These are phyloP conservation scores for Lycodopsis pacificus DNA, from an alignment of 2,797 vertebrate genomes.

Conservation along the genomic window DNA sequence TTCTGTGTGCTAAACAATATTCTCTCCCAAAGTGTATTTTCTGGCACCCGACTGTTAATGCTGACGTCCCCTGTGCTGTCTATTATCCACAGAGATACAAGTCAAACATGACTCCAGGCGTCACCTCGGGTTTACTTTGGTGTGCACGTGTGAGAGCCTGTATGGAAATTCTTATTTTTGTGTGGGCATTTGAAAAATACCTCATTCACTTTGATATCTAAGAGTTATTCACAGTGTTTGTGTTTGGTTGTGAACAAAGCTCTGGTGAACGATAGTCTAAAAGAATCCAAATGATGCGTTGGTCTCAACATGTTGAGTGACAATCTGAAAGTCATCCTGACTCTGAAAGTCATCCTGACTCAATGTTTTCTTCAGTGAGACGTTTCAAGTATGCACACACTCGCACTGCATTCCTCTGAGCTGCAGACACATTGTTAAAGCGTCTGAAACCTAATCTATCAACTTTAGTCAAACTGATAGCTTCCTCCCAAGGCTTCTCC, in stretches of 20 bases:
- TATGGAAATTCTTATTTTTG: background rate
- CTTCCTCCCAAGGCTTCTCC: constrained; percentile 8
- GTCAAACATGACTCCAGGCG: constrained; percentile 34
- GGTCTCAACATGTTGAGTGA: background rate
- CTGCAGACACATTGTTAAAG: constrained; percentile 15
- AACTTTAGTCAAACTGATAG: constrained; percentile 19
- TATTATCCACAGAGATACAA: constrained; percentile 21
- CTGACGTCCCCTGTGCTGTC: background rate
- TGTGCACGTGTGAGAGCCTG: background rate
- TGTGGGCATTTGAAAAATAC: background rate
- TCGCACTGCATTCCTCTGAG: constrained; percentile 14
- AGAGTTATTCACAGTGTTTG: background rate
- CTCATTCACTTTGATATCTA: background rate
- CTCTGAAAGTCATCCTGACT: constrained; percentile 11
- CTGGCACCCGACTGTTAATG: constrained; percentile 37
- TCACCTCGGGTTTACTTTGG: constrained; percentile 12
- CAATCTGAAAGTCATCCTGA: constrained; percentile 6
- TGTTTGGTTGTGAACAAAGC: background rate
- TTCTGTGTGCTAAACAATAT: background rate
- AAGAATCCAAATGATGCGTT: constrained; percentile 8
- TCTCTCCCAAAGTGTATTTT: constrained; percentile 20
- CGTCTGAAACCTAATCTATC: constrained; percentile 31
- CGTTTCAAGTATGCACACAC: background rate
- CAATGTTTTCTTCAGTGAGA: background rate
- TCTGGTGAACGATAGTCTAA: background rate